A percentile compares a stretch with the other conserved stretches of the same genome.
phyloP scores from a whole-genome alignment of 2,113 vertebrate genomes.

The Indicator maculatus region DNA sequence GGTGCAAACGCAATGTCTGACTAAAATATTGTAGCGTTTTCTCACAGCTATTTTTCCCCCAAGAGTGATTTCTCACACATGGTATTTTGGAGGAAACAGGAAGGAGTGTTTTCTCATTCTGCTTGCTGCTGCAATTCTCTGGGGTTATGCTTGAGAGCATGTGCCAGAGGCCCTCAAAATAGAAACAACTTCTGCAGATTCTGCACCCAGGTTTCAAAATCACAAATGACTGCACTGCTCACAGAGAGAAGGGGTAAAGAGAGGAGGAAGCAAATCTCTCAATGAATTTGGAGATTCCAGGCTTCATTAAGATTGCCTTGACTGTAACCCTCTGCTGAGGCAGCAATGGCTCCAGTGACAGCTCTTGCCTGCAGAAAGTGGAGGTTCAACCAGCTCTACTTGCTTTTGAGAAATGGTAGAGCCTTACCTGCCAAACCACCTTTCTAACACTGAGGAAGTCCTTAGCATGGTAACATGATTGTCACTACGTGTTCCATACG shows the following conservation, averaged over 20 bases:
- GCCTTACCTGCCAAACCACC: not conserved
- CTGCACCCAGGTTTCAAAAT: not conserved
- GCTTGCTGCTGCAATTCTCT: not conserved
- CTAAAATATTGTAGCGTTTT: constrained; percentile 28
- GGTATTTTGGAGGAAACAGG: constrained; percentile 27
- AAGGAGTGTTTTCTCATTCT: not conserved
- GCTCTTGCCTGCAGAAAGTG: not conserved
- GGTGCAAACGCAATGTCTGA: not conserved
- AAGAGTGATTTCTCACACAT: not conserved
- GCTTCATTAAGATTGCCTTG: not conserved
- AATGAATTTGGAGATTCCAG: not conserved
- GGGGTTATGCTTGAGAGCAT: not conserved
- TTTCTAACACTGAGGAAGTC: not conserved
- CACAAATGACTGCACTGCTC: not conserved
- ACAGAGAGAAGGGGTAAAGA: not conserved
- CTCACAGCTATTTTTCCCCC: not conserved
- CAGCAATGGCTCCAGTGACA: not conserved
- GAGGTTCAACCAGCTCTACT: not conserved
- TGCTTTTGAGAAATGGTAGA: not conserved
- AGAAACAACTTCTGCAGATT: not conserved
- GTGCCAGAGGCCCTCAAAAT: not conserved
- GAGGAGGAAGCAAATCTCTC: not conserved
- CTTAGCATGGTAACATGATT: not conserved
- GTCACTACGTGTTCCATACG: not conserved
- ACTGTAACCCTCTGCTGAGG: not conserved